Evolutionary conservation across 2,888 invertebrate species (phyloP), one percentile per base, ranked within the genome.

Genomic region (Cordilura impudica): DNA sequence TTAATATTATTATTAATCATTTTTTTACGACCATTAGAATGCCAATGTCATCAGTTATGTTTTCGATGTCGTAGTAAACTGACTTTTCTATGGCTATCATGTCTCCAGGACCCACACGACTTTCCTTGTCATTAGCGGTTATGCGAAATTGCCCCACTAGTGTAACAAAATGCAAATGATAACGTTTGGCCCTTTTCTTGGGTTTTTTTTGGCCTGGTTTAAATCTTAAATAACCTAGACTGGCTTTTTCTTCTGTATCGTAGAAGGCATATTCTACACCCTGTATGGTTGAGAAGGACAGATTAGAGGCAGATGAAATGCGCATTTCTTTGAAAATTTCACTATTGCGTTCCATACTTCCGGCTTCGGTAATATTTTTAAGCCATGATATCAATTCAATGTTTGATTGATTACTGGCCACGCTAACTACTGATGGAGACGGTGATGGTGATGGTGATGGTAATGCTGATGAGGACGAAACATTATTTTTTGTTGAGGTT

Each of bases 221-320:
- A 10, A 86, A 84, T 0, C 86, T 84, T 43, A 86, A 82, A 56
- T 83, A 85, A 0, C 86, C 76, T 61, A 65, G 26, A 43, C 56
- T 65, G 23, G 72, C 69, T 0, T 45, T 53, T 0, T 81, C 81
- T 1, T 83, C 78, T 0, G 86, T 84, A 14, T 79, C 70, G 23
- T 85, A 86, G 26, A 85, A 86, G 1, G 83, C 84, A 65, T 85
- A 86, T 0, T 86, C 86, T 5, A 85, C 56, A 19, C 84, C 85
- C 4, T 84, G 82, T 12, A 84, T 18, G n/a, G 61, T 53, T 0
- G 73, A 29, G 29, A 86, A 85, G 0, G 65, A 21, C n/a, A 86
- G 58, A 2, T 82, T 72, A 3, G 63, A 35, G 2, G 71, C 78
- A 1, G 83, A 83, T 83, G 78, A 10, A 75, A 80, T 70, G 6